Conservation (phyloP, 2,888 invertebrate genomes). For the Clistopyga incitator region DNA sequence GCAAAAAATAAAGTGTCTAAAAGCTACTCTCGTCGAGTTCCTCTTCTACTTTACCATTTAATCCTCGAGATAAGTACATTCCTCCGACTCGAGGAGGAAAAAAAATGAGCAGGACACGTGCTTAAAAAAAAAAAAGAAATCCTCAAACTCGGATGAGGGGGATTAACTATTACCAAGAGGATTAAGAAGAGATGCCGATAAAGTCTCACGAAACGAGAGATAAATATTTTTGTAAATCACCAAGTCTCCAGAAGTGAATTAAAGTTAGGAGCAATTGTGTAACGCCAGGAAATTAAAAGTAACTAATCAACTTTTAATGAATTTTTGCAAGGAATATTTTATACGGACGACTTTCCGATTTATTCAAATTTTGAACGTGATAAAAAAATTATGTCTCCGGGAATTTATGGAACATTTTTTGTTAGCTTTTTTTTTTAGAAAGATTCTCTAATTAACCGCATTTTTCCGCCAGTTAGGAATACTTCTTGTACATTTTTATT, state of each 20-base stretch:
- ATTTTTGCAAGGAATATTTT: neutral
- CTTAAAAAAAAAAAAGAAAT: slow-evolving; percentile 21
- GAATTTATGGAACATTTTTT: too few species aligned
- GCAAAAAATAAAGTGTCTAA: slow-evolving; percentile 34
- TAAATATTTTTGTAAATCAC: neutral
- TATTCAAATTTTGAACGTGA: too few species aligned
- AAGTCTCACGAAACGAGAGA: neutral
- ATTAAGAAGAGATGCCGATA: neutral
- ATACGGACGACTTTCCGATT: too few species aligned
- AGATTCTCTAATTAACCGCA: too few species aligned
- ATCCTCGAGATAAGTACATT: slow-evolving; percentile 52
- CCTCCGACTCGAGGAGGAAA: slow-evolving; percentile 6
- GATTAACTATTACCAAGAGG: neutral
- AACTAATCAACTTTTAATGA: neutral
- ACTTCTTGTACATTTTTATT: too few species aligned
- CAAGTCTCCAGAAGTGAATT: neutral
- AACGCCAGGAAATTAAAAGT: neutral
- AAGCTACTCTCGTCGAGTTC: slow-evolving; percentile 46
- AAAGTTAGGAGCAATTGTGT: neutral
- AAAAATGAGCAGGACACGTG: neutral
- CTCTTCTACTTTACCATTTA: slow-evolving; percentile 32
- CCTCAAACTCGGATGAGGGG: slow-evolving; percentile 20
- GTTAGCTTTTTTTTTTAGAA: too few species aligned
- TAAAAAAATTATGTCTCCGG: too few species aligned
- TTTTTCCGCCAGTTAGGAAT: too few species aligned